Percentiles rank a stretch among this genome's conserved stretches.
Evolutionary conservation across 1,140 invertebrate species (phyloP).

Genomic region (Colletes gigas): DNA sequence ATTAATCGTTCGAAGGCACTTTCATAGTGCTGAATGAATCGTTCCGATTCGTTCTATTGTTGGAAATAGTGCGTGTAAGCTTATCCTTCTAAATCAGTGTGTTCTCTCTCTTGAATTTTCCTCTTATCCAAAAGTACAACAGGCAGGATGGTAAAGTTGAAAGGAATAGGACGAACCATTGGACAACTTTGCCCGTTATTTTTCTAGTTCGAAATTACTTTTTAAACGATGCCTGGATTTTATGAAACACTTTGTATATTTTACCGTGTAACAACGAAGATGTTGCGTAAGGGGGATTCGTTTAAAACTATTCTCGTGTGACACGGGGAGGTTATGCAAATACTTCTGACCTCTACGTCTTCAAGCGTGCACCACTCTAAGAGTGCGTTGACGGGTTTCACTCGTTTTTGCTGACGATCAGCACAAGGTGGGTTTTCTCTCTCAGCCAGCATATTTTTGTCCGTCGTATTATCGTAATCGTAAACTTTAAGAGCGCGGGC

Average conservation of each 20-base stretch:
- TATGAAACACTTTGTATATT: background rate
- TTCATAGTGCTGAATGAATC: too few relatives aligned
- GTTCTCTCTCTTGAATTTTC: too few relatives aligned
- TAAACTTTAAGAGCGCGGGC: conserved; percentile 36
- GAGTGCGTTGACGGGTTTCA: conserved; percentile 11
- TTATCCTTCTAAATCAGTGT: too few relatives aligned
- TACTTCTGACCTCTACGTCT: conserved; percentile 37
- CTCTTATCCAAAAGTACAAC: too few relatives aligned
- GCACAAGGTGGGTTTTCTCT: conserved; percentile 37
- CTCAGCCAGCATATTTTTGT: conserved; percentile 65
- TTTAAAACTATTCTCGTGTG: conserved; percentile 32
- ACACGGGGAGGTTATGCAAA: conserved; percentile 10
- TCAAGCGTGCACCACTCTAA: conserved; percentile 45
- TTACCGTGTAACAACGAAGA: background rate
- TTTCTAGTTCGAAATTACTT: background rate
- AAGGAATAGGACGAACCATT: too few relatives aligned
- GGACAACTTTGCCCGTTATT: too few relatives aligned
- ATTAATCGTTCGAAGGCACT: too few relatives aligned
- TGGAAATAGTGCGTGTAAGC: too few relatives aligned
- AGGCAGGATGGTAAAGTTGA: too few relatives aligned
- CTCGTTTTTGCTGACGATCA: background rate
- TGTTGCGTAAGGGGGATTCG: conserved; percentile 3
- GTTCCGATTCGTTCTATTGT: too few relatives aligned
- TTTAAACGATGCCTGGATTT: background rate
- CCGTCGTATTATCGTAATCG: conserved; percentile 64